These are phyloP conservation scores for Icerya purchasi DNA, from an alignment of 2,888 invertebrate genomes.

Conservation along the genomic window DNA sequence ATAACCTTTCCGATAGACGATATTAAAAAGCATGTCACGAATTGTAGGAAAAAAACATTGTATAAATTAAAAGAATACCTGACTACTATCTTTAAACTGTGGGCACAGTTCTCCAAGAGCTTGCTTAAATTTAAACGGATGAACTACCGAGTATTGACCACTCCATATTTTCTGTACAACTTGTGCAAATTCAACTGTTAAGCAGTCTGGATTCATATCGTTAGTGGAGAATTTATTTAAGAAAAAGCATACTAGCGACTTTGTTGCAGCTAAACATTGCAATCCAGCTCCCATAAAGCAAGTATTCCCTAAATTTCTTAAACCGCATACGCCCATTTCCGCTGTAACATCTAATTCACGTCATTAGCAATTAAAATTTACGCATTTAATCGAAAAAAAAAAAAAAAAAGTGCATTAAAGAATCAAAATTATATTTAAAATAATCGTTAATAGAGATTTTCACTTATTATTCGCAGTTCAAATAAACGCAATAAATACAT, in stretches of 20 bases:
- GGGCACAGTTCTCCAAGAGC: constrained; percentile 34
- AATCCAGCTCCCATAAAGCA: constrained; percentile 36
- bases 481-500: too few species aligned
- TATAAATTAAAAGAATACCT: constrained; percentile 25
- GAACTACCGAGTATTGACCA: constrained; percentile 31
- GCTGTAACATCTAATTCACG: constrained; percentile 16
- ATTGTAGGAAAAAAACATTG: background rate
- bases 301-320: constrained; percentile 33
- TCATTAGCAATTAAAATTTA: constrained; percentile 1
- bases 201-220: constrained; percentile 25
- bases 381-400: too few species aligned
- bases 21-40: background rate
- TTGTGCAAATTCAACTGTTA: constrained; percentile 31
- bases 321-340: constrained; percentile 32
- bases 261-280: constrained; percentile 33
- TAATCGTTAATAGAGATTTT: background rate
- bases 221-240: constrained; percentile 22
- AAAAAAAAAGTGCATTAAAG: background rate
- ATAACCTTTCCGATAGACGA: background rate
- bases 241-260: constrained; percentile 32
- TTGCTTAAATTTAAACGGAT: constrained; percentile 35
- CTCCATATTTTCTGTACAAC: constrained; percentile 36
- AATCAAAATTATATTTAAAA: background rate
- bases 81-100: constrained; percentile 39
- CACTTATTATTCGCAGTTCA: too few species aligned